Evolutionary conservation across 1,140 invertebrate species (phyloP).

Genomic region (Macrosteles quadrilineatus): DNA sequence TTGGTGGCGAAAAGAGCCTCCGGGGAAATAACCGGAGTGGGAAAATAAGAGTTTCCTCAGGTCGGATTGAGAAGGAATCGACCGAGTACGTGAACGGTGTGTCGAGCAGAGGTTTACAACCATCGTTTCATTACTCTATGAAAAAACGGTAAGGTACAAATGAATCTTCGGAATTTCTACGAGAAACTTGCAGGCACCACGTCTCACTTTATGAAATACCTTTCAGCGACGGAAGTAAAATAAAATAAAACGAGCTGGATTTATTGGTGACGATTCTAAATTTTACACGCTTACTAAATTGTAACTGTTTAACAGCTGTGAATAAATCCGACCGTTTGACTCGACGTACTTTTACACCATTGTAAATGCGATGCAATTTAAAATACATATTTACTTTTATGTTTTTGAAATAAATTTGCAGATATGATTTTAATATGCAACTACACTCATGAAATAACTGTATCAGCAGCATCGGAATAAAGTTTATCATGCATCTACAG

Average conservation of each 20-base stretch:
- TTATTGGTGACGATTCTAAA: not conserved
- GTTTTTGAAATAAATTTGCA: not conserved
- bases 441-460: not conserved
- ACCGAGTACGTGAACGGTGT: not conserved
- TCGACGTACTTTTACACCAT: not conserved
- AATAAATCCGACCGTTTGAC: not conserved
- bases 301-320: not conserved
- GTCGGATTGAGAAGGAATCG: slow-evolving; percentile 10
- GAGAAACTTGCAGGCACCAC: not conserved
- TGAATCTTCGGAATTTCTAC: not conserved
- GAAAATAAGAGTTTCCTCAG: slow-evolving; percentile 6
- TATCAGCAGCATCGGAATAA: not conserved
- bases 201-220: not conserved
- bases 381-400: not conserved
- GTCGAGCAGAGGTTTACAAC: not conserved
- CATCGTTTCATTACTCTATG: not conserved
- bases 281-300: not conserved
- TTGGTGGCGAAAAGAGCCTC: slow-evolving; percentile 19
- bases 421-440: not conserved
- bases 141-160: not conserved
- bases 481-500: not conserved
- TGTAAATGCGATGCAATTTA: not conserved
- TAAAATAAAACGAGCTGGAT: not conserved
- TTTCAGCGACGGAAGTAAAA: not conserved
- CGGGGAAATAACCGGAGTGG: slow-evolving; percentile 17